Evolutionary conservation across 2,797 vertebrate species (phyloP).

Genomic region (Australoheros facetus): DNA sequence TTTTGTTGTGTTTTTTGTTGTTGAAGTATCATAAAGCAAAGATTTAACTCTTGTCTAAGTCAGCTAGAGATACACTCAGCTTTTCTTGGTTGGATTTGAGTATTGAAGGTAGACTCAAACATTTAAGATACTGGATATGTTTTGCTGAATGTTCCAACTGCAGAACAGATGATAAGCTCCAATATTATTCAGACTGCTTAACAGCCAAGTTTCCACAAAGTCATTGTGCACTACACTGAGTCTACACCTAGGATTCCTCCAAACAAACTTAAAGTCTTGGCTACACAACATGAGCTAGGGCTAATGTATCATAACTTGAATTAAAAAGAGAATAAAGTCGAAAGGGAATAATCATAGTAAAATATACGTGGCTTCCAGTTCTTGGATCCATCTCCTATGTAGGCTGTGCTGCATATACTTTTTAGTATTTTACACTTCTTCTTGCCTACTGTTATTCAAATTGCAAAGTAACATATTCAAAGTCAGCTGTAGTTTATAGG

Average conservation of each 20-base stretch:
- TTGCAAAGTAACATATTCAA: too few relatives aligned
- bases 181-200: not conserved
- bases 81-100: not conserved
- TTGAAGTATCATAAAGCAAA: not conserved
- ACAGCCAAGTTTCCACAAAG: not conserved
- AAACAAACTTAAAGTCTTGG: too few relatives aligned
- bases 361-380: not conserved
- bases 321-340: not conserved
- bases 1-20: not conserved
- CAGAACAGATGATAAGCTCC: slow-evolving; percentile 11
- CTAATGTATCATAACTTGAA: too few relatives aligned
- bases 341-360: not conserved
- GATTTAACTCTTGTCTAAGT: not conserved
- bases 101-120: not conserved
- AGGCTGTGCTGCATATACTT: not conserved
- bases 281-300: too few relatives aligned
- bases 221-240: not conserved
- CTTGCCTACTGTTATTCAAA: not conserved
- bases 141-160: not conserved
- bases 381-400: not conserved
- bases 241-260: not conserved
- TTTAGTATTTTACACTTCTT: not conserved
- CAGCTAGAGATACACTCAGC: not conserved
- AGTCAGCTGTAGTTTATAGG: not conserved
- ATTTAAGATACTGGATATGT: not conserved